A percentile compares a stretch with the other conserved stretches of the same genome.
phyloP scores from a whole-genome alignment of 2,113 vertebrate species.

The Salvelinus sp. region DNA sequence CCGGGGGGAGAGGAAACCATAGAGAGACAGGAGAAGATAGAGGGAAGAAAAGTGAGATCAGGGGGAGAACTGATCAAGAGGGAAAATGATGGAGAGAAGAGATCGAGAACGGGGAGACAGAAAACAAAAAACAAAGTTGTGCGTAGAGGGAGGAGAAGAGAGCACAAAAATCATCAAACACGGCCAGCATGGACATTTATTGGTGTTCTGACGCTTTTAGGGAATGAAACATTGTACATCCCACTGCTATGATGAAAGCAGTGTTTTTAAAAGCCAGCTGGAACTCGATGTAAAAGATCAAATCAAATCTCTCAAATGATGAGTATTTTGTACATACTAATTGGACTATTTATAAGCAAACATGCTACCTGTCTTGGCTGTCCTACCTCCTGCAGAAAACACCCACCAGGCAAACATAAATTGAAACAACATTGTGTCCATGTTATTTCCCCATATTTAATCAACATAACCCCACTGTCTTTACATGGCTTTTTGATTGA shows the following conservation, averaged over 20 bases:
- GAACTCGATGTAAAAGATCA: background rate
- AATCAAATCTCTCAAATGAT: background rate
- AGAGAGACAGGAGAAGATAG: no score
- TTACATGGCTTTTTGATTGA: no score
- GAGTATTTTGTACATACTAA: constrained; percentile 2
- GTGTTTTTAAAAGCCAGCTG: background rate
- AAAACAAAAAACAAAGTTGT: background rate
- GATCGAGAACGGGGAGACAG: background rate
- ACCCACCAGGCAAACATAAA: no score
- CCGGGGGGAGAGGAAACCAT: no score
- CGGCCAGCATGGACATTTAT: background rate
- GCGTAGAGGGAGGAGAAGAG: background rate
- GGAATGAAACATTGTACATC: background rate
- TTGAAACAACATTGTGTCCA: no score
- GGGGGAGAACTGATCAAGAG: background rate
- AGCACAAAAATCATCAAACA: background rate
- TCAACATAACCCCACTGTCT: no score
- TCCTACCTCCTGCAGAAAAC: background rate
- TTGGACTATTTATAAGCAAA: constrained; percentile 3
- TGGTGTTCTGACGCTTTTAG: no score
- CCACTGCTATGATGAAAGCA: background rate
- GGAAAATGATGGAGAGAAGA: background rate
- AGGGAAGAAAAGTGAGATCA: no score
- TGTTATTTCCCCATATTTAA: no score
- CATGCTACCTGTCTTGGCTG: background rate